Base-by-base conservation (phyloP, 2,888 invertebrate genomes). In the Octonoba sinensis region DNA sequence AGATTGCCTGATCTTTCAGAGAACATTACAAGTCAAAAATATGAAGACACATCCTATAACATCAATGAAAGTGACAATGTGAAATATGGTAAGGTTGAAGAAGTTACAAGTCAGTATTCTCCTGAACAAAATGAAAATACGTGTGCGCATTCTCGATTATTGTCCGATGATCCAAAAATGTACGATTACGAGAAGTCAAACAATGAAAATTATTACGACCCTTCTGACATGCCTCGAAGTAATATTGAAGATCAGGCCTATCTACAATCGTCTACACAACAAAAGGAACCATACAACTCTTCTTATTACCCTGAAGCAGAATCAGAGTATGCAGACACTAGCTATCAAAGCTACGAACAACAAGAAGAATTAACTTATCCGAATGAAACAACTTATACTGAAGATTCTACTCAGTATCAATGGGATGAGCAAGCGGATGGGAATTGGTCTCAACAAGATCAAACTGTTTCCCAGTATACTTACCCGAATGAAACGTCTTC, bases 51-150 rank as follows among this genome's bases (percentile, higher is more conserved):
- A 6, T 6, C 54, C 15, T 54, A 66, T 22, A 22, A 64, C 1
- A 4, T 36, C 16, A 64, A 73, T 11, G 18, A 22, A 15, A 13
- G 18, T 1, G 18, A 54, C 6, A 20, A 36, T n/a, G 56, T 47
- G 12, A 46, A 15, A 13, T 56, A 46, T 47, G 59, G 46, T 20
- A 59, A n/a, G 22, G 22, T 49, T 18, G 59, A 66, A 22, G 54
- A 36, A 36, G 54, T n/a, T 18, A 54, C 20, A 18, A 18, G 60
- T 13, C 73, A 69, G 24, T 24, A 49, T 12, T 79, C 73, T 12
- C 72, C 65, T 1, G 73, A 72, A 36, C 66, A 73, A 46, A 79
- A 79, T 20, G 73, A 67, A 12, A 64, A 6, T 15, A 44, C 72
- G 27, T 36, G 36, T 36, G 36, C 36, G 8, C 36, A 36, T 11